Base-by-base conservation (phyloP, 2,888 invertebrate species). In the Ligdia adustata region DNA sequence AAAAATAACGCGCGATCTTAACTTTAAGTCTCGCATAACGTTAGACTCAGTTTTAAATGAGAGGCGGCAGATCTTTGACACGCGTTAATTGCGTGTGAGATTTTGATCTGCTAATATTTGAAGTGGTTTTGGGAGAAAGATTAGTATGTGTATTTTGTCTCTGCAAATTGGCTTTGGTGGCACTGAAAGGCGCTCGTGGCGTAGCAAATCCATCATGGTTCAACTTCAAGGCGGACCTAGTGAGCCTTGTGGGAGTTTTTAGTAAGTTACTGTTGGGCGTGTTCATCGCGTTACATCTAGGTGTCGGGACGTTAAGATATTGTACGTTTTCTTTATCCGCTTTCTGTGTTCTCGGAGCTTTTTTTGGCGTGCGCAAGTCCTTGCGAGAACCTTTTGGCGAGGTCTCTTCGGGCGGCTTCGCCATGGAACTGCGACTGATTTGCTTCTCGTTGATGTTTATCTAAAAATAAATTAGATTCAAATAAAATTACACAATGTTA, bases 341-440 rank as follows among this genome's bases (percentile, higher is more conserved):
- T 27, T 27, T 37, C 0, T 64, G 67, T 56, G 56, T 65, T 32
- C 65, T 64, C 34, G 77, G 66, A 55, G 72, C 75, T 73, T 78
- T 83, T 74, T 80, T 83, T 66, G 79, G 81, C 42, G 80, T 76
- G 7, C 22, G 22, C n/a, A 7, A 2, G 22, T 6, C 7, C 22
- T 22, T 22, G 22, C 22, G 22, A 7, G 2, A n/a, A 7, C n/a
- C 22, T 7, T 22, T 22, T 22, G 6, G 1, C n/a, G n/a, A n/a
- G n/a, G n/a, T n/a, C n/a, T n/a, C n/a, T n/a, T n/a, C n/a, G n/a
- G n/a, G n/a, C 77, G 14, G 58, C 18, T n/a, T 66, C 26, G 69
- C 79, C 72, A 92, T 75, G 0, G 92, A 92, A 53, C 92, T 92
- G 48, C 92, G 89, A 14, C 91, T 72, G 52, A 91, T 89, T 35